A percentile compares a stretch with the other conserved stretches of the same genome.
These are phyloP conservation scores for Patagioenas fasciata DNA, from an alignment of 2,113 vertebrate genomes.

Conservation along the genomic window DNA sequence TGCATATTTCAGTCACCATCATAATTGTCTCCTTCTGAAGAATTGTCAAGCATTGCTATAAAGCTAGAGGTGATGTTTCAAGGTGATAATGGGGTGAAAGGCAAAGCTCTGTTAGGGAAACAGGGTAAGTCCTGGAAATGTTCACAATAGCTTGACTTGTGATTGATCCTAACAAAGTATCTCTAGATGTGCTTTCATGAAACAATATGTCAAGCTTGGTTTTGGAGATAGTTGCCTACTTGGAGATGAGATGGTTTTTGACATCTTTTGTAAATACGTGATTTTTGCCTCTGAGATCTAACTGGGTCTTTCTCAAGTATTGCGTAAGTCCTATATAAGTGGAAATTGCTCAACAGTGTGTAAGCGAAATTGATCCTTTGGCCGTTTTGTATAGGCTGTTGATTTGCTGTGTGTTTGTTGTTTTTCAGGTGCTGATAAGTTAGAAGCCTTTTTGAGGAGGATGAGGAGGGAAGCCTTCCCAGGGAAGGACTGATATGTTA, in stretches of 20 bases:
- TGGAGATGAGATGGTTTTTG: neutral
- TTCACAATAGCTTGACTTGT: neutral
- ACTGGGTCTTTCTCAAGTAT: neutral
- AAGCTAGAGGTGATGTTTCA: neutral
- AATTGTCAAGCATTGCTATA: fast-evolving
- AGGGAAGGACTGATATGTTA: neutral
- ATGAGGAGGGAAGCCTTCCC: neutral
- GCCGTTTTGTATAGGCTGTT: neutral
- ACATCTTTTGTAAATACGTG: neutral
- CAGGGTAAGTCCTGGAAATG: neutral
- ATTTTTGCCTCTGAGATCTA: neutral
- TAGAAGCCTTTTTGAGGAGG: neutral
- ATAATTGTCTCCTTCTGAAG: neutral
- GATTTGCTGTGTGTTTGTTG: neutral
- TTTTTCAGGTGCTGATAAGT: neutral
- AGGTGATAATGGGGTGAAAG: neutral
- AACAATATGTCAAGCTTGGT: neutral
- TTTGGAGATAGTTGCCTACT: neutral
- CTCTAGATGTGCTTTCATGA: neutral
- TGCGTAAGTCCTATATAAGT: neutral
- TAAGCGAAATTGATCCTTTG: neutral
- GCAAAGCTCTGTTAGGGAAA: neutral
- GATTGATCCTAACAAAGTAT: neutral
- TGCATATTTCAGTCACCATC: neutral
- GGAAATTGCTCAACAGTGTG: neutral